Evolutionary conservation across 2,797 vertebrate species (phyloP).

Genomic region (Sebastes matsubarae): DNA sequence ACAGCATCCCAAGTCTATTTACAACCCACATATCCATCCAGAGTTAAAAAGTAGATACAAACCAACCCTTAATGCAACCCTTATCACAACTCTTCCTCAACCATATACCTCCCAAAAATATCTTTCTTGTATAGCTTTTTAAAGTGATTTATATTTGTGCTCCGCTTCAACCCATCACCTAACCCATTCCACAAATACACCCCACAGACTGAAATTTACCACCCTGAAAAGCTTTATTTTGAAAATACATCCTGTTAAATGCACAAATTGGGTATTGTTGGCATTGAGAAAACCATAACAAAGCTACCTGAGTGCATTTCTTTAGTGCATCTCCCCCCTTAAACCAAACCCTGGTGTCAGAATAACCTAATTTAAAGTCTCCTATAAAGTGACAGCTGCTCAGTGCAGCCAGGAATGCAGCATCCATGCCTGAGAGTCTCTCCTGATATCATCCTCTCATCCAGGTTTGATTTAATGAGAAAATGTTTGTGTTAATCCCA

Average conservation of each 20-base stretch:
- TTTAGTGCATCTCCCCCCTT: not conserved
- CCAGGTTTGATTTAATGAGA: conserved; percentile 59
- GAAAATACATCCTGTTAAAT: not conserved
- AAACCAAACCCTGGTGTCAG: conserved; percentile 37
- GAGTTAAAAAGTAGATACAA: too few relatives aligned
- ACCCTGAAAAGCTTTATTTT: not conserved
- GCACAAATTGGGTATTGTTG: not conserved
- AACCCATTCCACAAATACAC: too few relatives aligned
- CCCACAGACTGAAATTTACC: too few relatives aligned
- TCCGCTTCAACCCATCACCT: too few relatives aligned
- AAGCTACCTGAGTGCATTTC: conserved; percentile 28
- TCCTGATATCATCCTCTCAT: conserved; percentile 36
- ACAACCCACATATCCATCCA: too few relatives aligned
- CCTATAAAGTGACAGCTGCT: conserved; percentile 67
- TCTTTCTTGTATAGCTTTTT: too few relatives aligned
- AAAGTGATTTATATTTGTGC: too few relatives aligned
- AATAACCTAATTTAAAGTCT: conserved; percentile 64
- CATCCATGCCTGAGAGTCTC: conserved; percentile 30
- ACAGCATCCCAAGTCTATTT: too few relatives aligned
- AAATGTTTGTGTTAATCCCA: conserved; percentile 63
- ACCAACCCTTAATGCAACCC: too few relatives aligned
- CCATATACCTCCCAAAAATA: too few relatives aligned
- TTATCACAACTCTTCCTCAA: too few relatives aligned
- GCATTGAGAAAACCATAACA: conserved; percentile 16
- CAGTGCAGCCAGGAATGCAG: conserved; percentile 49